phyloP scores from a whole-genome alignment of 2,113 vertebrate species.

The Dascyllus trimaculatus region DNA sequence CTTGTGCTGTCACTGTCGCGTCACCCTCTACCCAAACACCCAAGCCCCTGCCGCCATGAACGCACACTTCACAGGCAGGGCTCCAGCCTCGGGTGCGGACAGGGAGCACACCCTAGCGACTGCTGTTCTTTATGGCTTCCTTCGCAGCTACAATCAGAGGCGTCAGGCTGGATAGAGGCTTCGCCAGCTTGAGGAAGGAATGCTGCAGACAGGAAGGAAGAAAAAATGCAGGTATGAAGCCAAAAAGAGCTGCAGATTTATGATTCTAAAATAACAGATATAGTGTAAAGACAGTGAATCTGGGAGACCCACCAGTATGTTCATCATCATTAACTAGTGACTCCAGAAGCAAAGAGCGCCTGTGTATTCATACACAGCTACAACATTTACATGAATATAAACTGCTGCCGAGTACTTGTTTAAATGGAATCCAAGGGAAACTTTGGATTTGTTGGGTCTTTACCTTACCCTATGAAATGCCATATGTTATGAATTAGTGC shows the following conservation, averaged over 20 bases:
- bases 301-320: not conserved
- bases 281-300: not conserved
- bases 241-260: not conserved
- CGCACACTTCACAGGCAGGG: constrained; percentile 59
- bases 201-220: constrained; percentile 85
- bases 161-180: constrained; percentile 98
- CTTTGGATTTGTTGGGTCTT: too few relatives aligned
- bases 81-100: constrained; percentile 71
- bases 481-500: too few relatives aligned
- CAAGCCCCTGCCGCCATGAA: constrained; percentile 60
- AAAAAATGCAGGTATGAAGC: not conserved
- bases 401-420: too few relatives aligned
- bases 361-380: not conserved
- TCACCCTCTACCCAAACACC: constrained; percentile 60
- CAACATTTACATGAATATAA: not conserved
- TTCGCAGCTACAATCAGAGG: constrained; percentile 99
- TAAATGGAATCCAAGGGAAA: too few relatives aligned
- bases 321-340: not conserved
- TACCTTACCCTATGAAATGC: too few relatives aligned
- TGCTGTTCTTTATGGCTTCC: constrained; percentile 99
- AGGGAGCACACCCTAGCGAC: constrained; percentile 87
- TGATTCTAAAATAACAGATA: not conserved
- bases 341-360: not conserved
- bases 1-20: constrained; percentile 64
- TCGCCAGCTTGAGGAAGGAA: constrained; percentile 98